Evolutionary conservation across 2,113 vertebrate genomes (phyloP), one percentile per base, ranked within the genome.

Genomic region (Panthera uncia): DNA sequence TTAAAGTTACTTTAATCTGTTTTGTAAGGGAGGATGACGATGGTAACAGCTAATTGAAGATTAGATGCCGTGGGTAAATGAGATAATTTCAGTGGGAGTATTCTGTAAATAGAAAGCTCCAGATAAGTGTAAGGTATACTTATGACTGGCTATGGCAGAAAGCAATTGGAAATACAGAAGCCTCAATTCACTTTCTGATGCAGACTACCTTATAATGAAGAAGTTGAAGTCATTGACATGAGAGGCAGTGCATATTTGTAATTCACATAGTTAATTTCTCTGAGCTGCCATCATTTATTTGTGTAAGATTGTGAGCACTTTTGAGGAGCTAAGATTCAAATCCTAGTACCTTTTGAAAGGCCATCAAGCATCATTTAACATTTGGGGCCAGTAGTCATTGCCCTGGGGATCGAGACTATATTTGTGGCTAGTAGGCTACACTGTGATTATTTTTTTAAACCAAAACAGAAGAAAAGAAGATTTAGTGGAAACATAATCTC

Each of bases 21-120:
- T 81, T 85, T 81, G 19, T 89, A 85, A 94, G 71, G 55, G 9
- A 0, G 48, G 33, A 18, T 91, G 36, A 36, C 66, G 29, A 41
- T 88, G 41, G 33, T 92, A 57, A 76, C 38, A 84, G 73, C 4
- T 57, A 81, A 73, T 91, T 16, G 78, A 92, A 16, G 14, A 65
- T 84, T 85, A 84, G 36, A 36, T 73, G 19, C 82, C 3, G 87
- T 74, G n/a, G 45, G 45, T 81, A 94, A 36, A 81, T 93, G 50
- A 88, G 38, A 33, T 71, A 9, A 74, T 96, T 88, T 89, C 33
- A 88, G 15, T 89, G 82, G 63, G 82, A 86, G 5, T 68, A 25
- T 61, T 96, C 96, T 79, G 5, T 80, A 95, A 95, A 61, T 27
- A 79, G 78, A 80, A 93, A 97, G n/a, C n/a, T 91, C 25, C 73